Evolutionary conservation across 2,797 vertebrate species (phyloP).

Genomic region (Bradypodion ventrale): DNA sequence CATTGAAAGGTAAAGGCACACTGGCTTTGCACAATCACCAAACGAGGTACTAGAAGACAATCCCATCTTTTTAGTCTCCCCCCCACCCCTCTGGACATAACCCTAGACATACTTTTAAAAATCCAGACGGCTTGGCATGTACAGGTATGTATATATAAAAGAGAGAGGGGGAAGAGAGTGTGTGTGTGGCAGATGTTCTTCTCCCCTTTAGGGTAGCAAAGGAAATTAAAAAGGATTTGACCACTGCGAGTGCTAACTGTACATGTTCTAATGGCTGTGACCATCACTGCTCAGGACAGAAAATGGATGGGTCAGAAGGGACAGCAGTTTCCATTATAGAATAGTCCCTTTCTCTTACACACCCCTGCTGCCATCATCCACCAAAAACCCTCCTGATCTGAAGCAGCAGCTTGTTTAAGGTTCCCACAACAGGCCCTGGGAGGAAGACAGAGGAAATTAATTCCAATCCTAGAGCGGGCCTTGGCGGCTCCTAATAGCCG

Average conservation of each 20-base stretch:
- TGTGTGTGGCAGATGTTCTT: constrained; percentile 15
- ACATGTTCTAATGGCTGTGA: background rate
- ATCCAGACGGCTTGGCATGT: background rate
- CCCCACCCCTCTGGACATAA: rapidly evolving
- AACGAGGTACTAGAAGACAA: background rate
- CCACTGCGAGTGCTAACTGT: background rate
- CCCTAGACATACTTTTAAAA: background rate
- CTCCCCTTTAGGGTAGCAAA: constrained; percentile 6
- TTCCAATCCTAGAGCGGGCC: background rate
- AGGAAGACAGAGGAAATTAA: constrained; percentile 3
- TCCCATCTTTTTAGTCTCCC: rapidly evolving
- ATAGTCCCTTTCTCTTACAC: background rate
- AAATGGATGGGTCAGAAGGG: background rate
- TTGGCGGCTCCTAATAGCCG: constrained; percentile 38
- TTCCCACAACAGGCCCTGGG: background rate
- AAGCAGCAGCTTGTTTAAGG: background rate
- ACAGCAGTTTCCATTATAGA: background rate
- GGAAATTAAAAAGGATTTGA: background rate
- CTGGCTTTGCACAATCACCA: background rate
- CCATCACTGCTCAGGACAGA: background rate
- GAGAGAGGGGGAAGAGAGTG: no score
- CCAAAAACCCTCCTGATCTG: background rate
- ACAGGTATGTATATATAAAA: no score
- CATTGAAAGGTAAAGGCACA: background rate
- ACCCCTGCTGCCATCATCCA: background rate